These are phyloP conservation scores for Adelges cooleyi DNA, from an alignment of 1,140 invertebrate species.

Conservation along the genomic window DNA sequence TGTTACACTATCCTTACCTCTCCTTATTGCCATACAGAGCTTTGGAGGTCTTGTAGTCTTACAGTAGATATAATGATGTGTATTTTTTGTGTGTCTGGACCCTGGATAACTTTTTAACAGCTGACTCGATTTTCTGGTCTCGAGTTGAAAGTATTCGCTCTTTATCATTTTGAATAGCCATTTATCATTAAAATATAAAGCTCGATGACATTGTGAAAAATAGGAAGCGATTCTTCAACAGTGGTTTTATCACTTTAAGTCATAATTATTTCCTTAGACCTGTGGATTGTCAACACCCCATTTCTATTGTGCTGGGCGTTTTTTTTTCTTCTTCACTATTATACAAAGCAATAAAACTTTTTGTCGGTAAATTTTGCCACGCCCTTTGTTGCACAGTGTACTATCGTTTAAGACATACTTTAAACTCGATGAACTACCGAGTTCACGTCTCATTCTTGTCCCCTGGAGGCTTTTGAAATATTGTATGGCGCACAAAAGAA, in stretches of 20 bases:
- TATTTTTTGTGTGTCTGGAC: background rate
- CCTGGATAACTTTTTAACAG: background rate
- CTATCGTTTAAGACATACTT: constrained; percentile 15
- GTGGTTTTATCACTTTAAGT: no score
- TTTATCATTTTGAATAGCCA: no score
- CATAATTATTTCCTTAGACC: no score
- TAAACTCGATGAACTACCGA: background rate
- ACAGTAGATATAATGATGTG: constrained; percentile 5
- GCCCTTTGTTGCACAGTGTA: constrained; percentile 5
- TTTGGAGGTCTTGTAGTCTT: background rate
- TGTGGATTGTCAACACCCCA: no score
- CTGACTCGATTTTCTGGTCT: background rate
- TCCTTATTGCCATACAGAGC: background rate
- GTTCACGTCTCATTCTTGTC: background rate
- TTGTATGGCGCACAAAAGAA: constrained; percentile 15
- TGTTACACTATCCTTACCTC: background rate
- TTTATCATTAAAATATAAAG: no score
- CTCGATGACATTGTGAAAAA: no score
- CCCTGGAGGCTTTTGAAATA: constrained; percentile 9
- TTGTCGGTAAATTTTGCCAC: background rate
- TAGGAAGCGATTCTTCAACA: no score
- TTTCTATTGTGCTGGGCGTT: background rate
- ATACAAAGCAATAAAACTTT: background rate
- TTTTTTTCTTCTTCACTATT: background rate
- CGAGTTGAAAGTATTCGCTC: background rate